Base-by-base conservation (phyloP, 1,140 invertebrate genomes). In the Luehdorfia chinensis region DNA sequence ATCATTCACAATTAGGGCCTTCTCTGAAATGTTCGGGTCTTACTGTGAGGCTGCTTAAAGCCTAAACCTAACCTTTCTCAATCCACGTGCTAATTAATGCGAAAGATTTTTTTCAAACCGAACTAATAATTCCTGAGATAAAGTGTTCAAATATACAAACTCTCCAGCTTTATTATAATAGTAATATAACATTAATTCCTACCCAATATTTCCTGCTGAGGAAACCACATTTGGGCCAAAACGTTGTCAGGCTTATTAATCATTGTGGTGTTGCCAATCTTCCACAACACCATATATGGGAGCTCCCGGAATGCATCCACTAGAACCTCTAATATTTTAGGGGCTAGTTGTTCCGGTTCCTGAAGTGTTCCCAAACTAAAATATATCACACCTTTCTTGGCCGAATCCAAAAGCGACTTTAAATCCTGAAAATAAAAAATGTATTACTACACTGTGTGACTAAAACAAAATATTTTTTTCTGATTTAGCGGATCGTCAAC, bases 151-250 rank as follows among this genome's bases (percentile, higher is more conserved):
- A n/a, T n/a, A n/a, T n/a, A n/a, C n/a, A n/a, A n/a, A n/a, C n/a
- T n/a, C n/a, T n/a, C n/a, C n/a, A n/a, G n/a, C n/a, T n/a, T n/a
- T n/a, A n/a, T n/a, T n/a, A n/a, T n/a, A n/a, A n/a, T n/a, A n/a
- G n/a, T n/a, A n/a, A n/a, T n/a, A n/a, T n/a, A n/a, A n/a, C n/a
- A n/a, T n/a, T n/a, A n/a, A 50, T 31, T 43, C 74, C 72, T 88
- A 88, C 89, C 89, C 51, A 92, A 71, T 46, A 92, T 61, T 62
- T 91, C 89, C 53, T 90, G 89, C 57, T 92, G 91, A 8, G 91
- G 90, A 34, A 91, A 78, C 91, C 91, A 90, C 16, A 66, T 67
- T 1, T 70, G 55, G 4, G 86, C 51, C 14, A 81, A 76, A 0
- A 91, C 83, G 64, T 91, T 90, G 1, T 76, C 59, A 5, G 89